Evolutionary conservation across 92 coral and sea anemone species (phyloP).

Genomic region (Siderastrea siderea): DNA sequence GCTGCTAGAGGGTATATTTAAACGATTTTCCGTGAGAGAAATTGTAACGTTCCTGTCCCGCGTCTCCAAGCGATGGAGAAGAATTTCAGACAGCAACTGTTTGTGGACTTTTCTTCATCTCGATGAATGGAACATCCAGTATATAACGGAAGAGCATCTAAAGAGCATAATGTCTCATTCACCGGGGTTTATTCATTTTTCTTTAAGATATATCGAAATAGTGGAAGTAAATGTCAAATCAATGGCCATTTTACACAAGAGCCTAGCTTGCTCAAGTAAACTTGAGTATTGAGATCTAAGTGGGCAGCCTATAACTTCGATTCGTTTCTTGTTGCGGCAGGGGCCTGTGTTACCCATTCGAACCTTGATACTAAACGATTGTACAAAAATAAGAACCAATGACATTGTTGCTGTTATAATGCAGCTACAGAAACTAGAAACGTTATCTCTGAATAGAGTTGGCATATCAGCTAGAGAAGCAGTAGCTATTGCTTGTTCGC

Average conservation of each 20-base stretch:
- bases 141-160: constrained; percentile 39
- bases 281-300: too few species aligned
- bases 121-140: constrained; percentile 61
- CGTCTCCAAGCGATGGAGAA: constrained; percentile 38
- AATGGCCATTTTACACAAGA: neutral
- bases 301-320: too few species aligned
- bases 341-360: too few species aligned
- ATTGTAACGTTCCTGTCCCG: constrained; percentile 35
- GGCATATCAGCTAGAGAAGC: constrained; percentile 24
- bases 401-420: constrained; percentile 34
- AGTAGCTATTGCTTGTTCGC: constrained; percentile 16
- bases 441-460: constrained; percentile 22
- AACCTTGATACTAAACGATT: neutral
- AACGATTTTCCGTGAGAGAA: constrained; percentile 33
- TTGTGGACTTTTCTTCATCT: constrained; percentile 53
- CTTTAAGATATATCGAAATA: constrained; percentile 36
- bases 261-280: too few species aligned
- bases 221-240: constrained; percentile 16
- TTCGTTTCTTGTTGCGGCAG: too few species aligned
- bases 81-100: constrained; percentile 38
- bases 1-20: constrained; percentile 25
- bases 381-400: constrained; percentile 22
- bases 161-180: constrained; percentile 51
- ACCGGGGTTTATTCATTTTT: constrained; percentile 36
- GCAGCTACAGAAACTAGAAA: constrained; percentile 32